Conservation (phyloP, 2,888 invertebrate species). For the Pyrocoelia pectoralis region DNA sequence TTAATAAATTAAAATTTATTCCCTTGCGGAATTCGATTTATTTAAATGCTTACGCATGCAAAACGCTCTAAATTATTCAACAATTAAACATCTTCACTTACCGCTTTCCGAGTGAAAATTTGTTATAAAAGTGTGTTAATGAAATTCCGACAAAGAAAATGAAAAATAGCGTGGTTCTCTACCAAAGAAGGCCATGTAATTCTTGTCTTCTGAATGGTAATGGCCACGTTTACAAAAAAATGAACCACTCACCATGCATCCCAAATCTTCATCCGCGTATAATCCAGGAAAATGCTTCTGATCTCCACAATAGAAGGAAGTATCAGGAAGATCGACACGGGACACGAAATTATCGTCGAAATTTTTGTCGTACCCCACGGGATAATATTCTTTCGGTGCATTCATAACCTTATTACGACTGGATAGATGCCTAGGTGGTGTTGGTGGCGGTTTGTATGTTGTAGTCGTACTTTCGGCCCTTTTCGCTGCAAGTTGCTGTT, state of each 20-base stretch:
- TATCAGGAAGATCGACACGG: constrained; percentile 83
- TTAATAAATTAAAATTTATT: too few species aligned
- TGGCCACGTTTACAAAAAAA: too few species aligned
- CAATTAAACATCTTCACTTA: too few species aligned
- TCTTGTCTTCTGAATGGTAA: too few species aligned
- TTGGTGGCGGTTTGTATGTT: constrained; percentile 59
- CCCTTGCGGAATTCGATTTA: too few species aligned
- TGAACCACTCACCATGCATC: constrained; percentile 88
- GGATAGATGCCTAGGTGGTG: constrained; percentile 57
- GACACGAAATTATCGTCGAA: constrained; percentile 89
- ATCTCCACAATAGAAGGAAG: constrained; percentile 84
- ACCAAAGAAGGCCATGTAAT: too few species aligned
- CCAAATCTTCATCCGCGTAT: constrained; percentile 86
- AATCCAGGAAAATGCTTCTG: constrained; percentile 91
- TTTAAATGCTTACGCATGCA: too few species aligned
- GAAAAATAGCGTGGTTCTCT: too few species aligned
- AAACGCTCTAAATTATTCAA: too few species aligned
- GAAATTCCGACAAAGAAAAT: too few species aligned
- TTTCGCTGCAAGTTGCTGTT: constrained; percentile 73
- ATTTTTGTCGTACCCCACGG: constrained; percentile 87
- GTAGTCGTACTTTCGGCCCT: constrained; percentile 62
- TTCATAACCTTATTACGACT: constrained; percentile 78
- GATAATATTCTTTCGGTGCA: constrained; percentile 88
- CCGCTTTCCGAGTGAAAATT: too few species aligned
- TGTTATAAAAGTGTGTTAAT: too few species aligned